Evolutionary conservation across 2,113 vertebrate species (phyloP), one percentile per base, ranked within the genome.

Genomic region (Leucopsar rothschildi): DNA sequence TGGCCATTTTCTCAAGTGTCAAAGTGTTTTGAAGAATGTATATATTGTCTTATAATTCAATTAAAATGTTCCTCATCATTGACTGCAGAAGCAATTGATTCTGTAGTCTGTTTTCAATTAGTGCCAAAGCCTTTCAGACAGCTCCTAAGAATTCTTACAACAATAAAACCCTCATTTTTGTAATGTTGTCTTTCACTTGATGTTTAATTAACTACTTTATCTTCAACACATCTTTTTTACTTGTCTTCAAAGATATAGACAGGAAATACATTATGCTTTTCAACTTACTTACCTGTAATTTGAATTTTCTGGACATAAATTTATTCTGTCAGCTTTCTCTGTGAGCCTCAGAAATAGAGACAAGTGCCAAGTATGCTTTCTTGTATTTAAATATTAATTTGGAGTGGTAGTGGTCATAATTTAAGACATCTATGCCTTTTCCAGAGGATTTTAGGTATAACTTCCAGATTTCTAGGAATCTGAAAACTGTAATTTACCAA

Each of bases 21-120:
- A 65, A 78, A 94, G 61, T 82, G 8, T 96, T 95, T 92, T 93
- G 69, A 95, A 82, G 92, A 91, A 95, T 65, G 61, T 79, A 71
- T 92, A 53, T 93, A 82, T 93, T 93, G 86, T 79, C 70, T 93
- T 92, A 95, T 92, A 96, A 96, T 96, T 97, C 77, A 95, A 82
- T 95, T 96, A 93, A 95, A 92, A 82, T 79, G 81, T 93, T 97
- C 84, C 93, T 95, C 73, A 57, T 95, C 89, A 92, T 84, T 96
- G 94, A 89, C 86, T 91, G 40, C 73, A 85, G 78, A 86, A 89
- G 81, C 73, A 95, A 91, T 92, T 96, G 83, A 91, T 96, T 96
- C 65, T 37, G 53, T 56, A 89, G 81, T 71, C 83, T 93, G 64
- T 91, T 95, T 97, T 92, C 86, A 93, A 85, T 92, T 95, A 92